Evolutionary conservation across 1,140 invertebrate genomes (phyloP), one percentile per base, ranked within the genome.

Genomic region (Pissodes strobi): DNA sequence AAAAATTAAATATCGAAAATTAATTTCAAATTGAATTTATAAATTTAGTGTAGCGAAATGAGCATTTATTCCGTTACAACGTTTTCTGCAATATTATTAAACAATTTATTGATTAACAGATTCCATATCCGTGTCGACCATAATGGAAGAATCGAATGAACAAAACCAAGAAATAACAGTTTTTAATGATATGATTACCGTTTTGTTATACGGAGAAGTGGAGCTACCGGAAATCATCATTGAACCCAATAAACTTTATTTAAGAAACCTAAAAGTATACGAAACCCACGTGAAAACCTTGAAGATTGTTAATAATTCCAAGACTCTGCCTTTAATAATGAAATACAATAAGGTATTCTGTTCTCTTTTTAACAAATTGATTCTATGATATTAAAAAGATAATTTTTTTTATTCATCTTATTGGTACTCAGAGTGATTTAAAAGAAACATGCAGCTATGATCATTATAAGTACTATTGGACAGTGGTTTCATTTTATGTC

Each of bases 161-260:
- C n/a, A n/a, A n/a, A 37, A 56, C 2, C 39, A 45, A 34, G 18
- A 38, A 30, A 34, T 48, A 10, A 15, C 17, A 21, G 12, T 51
- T 13, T 6, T 45, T 8, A 15, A 30, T n/a, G 46, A 58, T 13
- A 48, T n/a, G n/a, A 27, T 68, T 12, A 55, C 41, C 6, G 45
- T 73, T 17, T 64, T 65, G 18, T 15, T 70, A 1, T 71, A 69
- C 37, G 72, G 67, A 10, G 69, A 72, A 56, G 64, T 63, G 13
- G 70, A 72, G 55, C 18, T 55, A 19, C 57, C 72, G 8, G 27
- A 48, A 8, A 64, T 75, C 1, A 56, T 37, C 6, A 12, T 74
- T 6, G 43, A 30, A 9, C 73, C 73, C 2, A 53, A 67, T 25
- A 23, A 65, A 9, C 15, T 65, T 2, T 34, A 55, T 39, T 49